These are phyloP conservation scores for Toxotes chatareus DNA, from an alignment of 2,113 vertebrate species.

Conservation along the genomic window DNA sequence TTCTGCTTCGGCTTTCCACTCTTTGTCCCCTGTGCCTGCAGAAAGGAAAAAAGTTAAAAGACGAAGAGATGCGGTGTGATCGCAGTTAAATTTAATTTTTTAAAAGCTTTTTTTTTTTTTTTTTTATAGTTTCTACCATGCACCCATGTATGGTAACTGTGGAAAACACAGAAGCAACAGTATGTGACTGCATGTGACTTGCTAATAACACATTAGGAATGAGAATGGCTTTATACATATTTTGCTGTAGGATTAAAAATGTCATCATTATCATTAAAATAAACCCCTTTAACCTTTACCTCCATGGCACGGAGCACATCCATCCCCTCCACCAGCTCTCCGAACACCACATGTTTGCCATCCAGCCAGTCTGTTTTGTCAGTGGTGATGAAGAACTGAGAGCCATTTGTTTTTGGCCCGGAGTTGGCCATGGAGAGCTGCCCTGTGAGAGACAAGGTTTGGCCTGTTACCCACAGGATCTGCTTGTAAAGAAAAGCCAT, in stretches of 20 bases:
- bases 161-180: not conserved
- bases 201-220: not conserved
- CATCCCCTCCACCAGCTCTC: constrained; percentile 95
- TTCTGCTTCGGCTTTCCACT: constrained; percentile 96
- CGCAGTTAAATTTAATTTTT: too few species aligned
- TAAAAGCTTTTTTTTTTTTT: not conserved
- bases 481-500: not conserved
- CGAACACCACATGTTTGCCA: constrained; percentile 95
- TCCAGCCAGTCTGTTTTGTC: constrained; percentile 97
- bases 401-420: constrained; percentile 91
- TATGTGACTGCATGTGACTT: not conserved
- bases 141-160: not conserved
- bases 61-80: too few species aligned
- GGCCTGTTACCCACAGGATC: not conserved
- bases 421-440: constrained; percentile 96
- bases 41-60: not conserved
- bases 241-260: not conserved
- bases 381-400: constrained; percentile 96
- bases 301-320: constrained; percentile 92
- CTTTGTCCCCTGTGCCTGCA: constrained; percentile 93
- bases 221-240: not conserved
- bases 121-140: not conserved
- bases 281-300: constrained; percentile 77
- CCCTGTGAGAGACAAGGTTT: constrained; percentile 77
- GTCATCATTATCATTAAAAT: not conserved